Evolutionary conservation across 2,113 vertebrate genomes (phyloP).

Genomic region (Nothoprocta pentlandii): DNA sequence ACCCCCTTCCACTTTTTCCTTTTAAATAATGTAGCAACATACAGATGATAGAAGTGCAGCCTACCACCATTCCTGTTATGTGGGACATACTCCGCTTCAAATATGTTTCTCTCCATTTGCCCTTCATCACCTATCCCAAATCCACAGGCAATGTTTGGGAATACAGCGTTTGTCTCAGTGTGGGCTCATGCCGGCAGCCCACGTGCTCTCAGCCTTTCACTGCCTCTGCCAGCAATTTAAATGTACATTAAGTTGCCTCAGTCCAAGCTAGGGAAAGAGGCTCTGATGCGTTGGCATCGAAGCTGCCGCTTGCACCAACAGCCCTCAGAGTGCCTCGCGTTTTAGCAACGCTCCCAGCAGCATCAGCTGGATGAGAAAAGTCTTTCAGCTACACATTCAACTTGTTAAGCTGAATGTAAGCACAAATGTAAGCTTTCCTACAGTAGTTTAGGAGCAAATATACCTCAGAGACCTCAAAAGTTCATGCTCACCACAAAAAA

Average conservation of each 20-base stretch:
- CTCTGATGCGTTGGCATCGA: slow-evolving; percentile 2
- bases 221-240: fast-evolving
- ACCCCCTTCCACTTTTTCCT: background rate
- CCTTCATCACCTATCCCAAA: background rate
- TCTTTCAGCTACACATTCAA: background rate
- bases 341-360: background rate
- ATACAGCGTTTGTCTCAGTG: background rate
- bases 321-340: fast-evolving
- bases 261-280: background rate
- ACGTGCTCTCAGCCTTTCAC: background rate
- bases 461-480: background rate
- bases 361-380: background rate
- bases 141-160: background rate
- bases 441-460: slow-evolving; percentile 25
- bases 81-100: background rate
- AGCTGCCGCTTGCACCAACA: background rate
- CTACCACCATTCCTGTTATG: background rate
- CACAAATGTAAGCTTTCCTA: slow-evolving; percentile 27
- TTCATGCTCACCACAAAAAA: background rate
- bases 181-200: background rate
- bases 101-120: background rate
- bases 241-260: background rate
- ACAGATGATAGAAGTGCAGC: background rate
- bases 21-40: background rate
- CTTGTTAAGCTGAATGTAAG: slow-evolving; percentile 2